Percentiles rank a stretch among this genome's conserved stretches.
These are phyloP conservation scores for Urocynchramus pylzowi DNA, from an alignment of 2,113 vertebrate species.

Conservation along the genomic window DNA sequence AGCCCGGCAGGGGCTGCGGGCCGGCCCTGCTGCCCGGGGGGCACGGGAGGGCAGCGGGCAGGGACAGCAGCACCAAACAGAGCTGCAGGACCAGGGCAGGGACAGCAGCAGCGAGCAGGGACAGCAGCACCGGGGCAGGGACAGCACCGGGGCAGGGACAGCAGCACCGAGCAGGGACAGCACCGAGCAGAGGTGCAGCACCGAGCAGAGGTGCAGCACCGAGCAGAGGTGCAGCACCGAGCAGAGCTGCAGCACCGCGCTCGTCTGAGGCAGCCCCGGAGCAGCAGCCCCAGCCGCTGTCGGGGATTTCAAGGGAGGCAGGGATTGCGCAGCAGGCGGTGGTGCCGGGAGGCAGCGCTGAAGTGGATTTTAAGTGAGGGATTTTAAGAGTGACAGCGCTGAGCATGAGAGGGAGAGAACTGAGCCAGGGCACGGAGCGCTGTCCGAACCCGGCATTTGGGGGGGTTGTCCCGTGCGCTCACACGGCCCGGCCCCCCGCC, in stretches of 20 bases:
- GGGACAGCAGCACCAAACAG: neutral
- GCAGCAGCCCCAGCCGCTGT: neutral
- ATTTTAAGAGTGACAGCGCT: neutral
- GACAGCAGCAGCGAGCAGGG: too few relatives aligned
- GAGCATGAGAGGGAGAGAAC: neutral
- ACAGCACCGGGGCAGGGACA: too few relatives aligned
- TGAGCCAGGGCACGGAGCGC: fast-evolving
- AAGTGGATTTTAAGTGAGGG: neutral
- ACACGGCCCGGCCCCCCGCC: too few relatives aligned
- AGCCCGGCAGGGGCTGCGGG: neutral
- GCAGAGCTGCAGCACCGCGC: neutral
- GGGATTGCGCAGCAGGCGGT: neutral
- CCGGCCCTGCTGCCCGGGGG: neutral
- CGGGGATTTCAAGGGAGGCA: neutral
- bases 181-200: too few relatives aligned
- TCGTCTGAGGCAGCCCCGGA: fast-evolving
- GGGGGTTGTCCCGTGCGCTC: too few relatives aligned
- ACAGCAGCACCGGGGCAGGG: too few relatives aligned
- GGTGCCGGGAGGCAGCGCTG: neutral
- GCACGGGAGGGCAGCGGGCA: neutral
- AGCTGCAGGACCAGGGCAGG: neutral
- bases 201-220: too few relatives aligned
- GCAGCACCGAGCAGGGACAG: too few relatives aligned
- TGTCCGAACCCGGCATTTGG: neutral
- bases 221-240: neutral